Base-by-base conservation (phyloP, 2,113 vertebrate species). In the Rhagologus leucostigma region DNA sequence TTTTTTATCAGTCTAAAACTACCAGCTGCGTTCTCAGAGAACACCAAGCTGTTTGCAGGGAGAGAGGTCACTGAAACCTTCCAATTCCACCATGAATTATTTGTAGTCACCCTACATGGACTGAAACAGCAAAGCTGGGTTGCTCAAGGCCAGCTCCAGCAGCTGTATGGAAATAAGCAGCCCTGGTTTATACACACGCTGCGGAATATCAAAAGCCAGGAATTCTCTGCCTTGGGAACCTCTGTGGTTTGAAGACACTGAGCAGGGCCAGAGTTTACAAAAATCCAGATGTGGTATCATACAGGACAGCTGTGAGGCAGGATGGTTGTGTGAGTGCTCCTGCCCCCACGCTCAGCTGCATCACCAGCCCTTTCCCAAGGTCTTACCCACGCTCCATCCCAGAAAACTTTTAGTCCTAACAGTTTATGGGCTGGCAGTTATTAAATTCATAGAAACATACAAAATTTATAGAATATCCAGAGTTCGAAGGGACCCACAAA, bases 61-160 rank as follows among this genome's bases (percentile, higher is more conserved):
- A 89, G 20, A 6, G 35, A 73, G 65, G 63, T 67, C 90, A 90
- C 1, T 33, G 63, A 92, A 88, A 85, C 62, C 73, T 93, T 32
- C 74, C 52, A 70, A 33, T 68, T 84, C 79, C 52, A 83, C 46
- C 50, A 81, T 50, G 32, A 87, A 94, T 95, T 93, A 93, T 78
- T 93, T 78, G 79, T 69, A 70, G 80, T 42, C 74, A 90, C 74
- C 80, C 89, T 60, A 69, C 89, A 57, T 46, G 75, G 74, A 42
- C 60, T 69, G 39, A 29, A 81, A 77, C 30, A 69, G 68, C 70
- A 87, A 80, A 64, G 41, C 63, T 26, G 75, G 80, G 83, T 33
- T 89, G 84, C 64, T 56, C 39, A 18, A 87, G 89, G 85, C 86
- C 95, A 96, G 16, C 80, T 17, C 13, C 63, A 86, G 95, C 94